Conservation (phyloP, 2,888 invertebrate genomes). For the Yponomeuta sedellus region DNA sequence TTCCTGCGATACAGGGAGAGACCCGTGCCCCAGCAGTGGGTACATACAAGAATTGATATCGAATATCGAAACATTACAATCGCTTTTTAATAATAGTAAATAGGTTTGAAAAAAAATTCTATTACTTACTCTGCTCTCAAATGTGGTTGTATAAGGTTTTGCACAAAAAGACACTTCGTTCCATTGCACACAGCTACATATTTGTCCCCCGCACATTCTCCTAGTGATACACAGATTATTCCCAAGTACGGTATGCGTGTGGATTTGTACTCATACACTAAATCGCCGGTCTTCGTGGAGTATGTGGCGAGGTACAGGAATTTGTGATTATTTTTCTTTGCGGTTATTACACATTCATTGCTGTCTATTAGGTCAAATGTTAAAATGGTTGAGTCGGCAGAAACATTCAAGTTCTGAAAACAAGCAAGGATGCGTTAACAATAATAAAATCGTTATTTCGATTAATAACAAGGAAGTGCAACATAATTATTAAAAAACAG, state of each 20-base stretch:
- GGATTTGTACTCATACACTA: slow-evolving; percentile 36
- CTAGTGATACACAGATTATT: slow-evolving; percentile 52
- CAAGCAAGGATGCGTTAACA: slow-evolving; percentile 5
- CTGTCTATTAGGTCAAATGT: slow-evolving; percentile 57
- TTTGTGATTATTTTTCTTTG: slow-evolving; percentile 22
- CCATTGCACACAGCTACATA: slow-evolving; percentile 63
- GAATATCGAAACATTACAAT: no score
- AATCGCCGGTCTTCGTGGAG: slow-evolving; percentile 46
- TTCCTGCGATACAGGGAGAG: no score
- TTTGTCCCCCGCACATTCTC: slow-evolving; percentile 50
- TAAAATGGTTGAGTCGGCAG: slow-evolving; percentile 35
- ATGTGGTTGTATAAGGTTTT: slow-evolving; percentile 52
- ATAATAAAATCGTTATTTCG: no score
- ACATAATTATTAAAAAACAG: no score
- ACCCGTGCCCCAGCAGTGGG: no score
- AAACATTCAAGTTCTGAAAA: slow-evolving; percentile 51
- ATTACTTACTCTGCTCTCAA: slow-evolving; percentile 25
- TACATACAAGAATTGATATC: no score
- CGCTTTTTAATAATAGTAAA: no score
- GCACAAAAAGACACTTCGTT: slow-evolving; percentile 48
- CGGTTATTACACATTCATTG: slow-evolving; percentile 54
- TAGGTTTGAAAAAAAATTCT: no score
- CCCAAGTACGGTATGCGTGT: slow-evolving; percentile 29
- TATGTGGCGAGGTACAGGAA: slow-evolving; percentile 37
- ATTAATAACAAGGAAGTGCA: no score